phyloP scores from a whole-genome alignment of 2,113 vertebrate species.

The Pheucticus melanocephalus region DNA sequence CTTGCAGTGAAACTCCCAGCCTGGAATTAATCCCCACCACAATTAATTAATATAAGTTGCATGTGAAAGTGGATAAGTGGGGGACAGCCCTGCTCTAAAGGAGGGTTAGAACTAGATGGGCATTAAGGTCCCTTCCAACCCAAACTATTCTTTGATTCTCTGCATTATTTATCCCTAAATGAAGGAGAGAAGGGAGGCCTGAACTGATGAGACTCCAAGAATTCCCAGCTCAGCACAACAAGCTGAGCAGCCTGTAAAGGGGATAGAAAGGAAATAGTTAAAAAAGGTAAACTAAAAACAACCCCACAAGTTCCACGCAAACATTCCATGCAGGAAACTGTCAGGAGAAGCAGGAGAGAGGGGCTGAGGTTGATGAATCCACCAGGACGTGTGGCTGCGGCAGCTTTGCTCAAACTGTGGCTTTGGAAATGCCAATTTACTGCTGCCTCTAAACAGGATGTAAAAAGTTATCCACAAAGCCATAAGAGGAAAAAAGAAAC shows the following conservation, averaged over 20 bases:
- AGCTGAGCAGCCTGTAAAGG: neutral
- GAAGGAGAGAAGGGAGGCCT: neutral
- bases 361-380: neutral
- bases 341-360: neutral
- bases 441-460: neutral
- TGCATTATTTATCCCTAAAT: neutral
- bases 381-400: fast-evolving
- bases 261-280: neutral
- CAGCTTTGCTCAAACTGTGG: neutral
- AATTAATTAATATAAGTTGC: neutral
- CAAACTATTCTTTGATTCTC: neutral
- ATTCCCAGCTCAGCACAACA: neutral
- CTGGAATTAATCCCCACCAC: neutral
- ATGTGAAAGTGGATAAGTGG: neutral
- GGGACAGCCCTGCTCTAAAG: too few species aligned
- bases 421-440: neutral
- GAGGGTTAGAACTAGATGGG: neutral
- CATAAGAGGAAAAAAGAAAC: neutral
- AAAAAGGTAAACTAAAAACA: neutral
- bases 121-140: neutral
- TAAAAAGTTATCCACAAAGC: neutral
- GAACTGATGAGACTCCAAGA: neutral
- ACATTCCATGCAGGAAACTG: neutral
- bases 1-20: neutral
- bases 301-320: neutral